Base-by-base conservation (phyloP, 2,113 vertebrate species). In the Hirundichthys speculiger region DNA sequence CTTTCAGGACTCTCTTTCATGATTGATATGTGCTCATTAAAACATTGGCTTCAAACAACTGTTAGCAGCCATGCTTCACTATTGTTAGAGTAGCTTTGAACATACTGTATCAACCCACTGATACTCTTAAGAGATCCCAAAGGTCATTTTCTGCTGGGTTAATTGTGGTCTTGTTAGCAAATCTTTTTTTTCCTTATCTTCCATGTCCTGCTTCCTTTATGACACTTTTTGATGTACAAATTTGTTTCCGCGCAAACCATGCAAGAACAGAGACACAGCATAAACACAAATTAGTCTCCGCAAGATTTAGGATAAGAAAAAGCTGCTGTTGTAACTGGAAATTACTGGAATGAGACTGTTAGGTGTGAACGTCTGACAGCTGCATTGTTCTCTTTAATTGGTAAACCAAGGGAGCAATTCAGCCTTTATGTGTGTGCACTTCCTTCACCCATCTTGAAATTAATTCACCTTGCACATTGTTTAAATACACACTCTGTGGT, bases 331-430 rank as follows among this genome's bases (percentile, higher is more conserved):
- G 30, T 69, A 69, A 66, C 40, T 3, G 34, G 56, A 77, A 80
- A 46, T 78, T 65, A 48, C 47, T 72, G 41, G 76, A 71, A 83
- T 61, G 4, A 75, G 41, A 57, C 22, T 10, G 30, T 64, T 83
- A 85, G 57, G 16, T 41, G 25, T 22, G n/a, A 62, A 66, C n/a
- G 3, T 78, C 27, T 67, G 43, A 30, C 46, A 54, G 77, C 46
- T 73, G 65, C 42, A 62, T 47, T 83, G 55, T 84, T 85, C 43
- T 67, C 47, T 7, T 46, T 71, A 71, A 58, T 41, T 71, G 34
- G 1, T 0, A 13, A 59, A 68, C 49, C 25, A 69, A 39, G 15
- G 20, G 27, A 66, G 22, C 20, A 57, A 42, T 66, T 66, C 1
- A 63, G 34, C 30, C 22, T 52, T 56, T 54, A 18, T 41, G 39